Evolutionary conservation across 2,888 invertebrate genomes (phyloP).

Genomic region (Athalia circularis): DNA sequence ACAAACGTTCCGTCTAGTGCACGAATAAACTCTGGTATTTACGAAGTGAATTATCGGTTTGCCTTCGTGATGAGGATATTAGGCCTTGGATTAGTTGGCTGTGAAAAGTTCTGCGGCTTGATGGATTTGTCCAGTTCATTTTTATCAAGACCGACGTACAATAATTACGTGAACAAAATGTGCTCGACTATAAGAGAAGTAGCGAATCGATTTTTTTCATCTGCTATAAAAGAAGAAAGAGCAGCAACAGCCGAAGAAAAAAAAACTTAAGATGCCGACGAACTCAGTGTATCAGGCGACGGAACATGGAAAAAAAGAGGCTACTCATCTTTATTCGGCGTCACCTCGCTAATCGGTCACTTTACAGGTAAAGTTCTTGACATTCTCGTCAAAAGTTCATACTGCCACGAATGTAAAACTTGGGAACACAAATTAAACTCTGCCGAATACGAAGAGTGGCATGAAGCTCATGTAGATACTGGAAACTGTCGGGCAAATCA

Average conservation of each 20-base stretch:
- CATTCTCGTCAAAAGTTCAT: conserved; percentile 49
- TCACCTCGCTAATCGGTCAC: conserved; percentile 50
- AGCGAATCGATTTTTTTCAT: conserved; percentile 45
- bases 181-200: conserved; percentile 43
- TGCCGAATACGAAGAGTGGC: conserved; percentile 54
- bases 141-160: conserved; percentile 54
- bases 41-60: conserved; percentile 49
- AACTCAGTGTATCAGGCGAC: conserved; percentile 49
- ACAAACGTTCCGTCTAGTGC: conserved; percentile 48
- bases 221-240: conserved; percentile 53
- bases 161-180: conserved; percentile 48
- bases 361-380: conserved; percentile 50
- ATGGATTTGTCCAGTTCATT: conserved; percentile 53
- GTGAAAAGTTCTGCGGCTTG: conserved; percentile 53
- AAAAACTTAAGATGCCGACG: conserved; percentile 28
- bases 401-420: conserved; percentile 50
- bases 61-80: conserved; percentile 52
- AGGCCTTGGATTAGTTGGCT: conserved; percentile 52
- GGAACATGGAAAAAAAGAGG: conserved; percentile 48
- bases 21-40: conserved; percentile 49
- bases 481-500: conserved; percentile 52
- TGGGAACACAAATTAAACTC: conserved; percentile 50
- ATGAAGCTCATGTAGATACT: conserved; percentile 48
- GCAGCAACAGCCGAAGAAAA: conserved; percentile 44
- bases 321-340: conserved; percentile 49